Base-by-base conservation (phyloP, 92 coral and sea anemone genomes). In the Porites evermanni region DNA sequence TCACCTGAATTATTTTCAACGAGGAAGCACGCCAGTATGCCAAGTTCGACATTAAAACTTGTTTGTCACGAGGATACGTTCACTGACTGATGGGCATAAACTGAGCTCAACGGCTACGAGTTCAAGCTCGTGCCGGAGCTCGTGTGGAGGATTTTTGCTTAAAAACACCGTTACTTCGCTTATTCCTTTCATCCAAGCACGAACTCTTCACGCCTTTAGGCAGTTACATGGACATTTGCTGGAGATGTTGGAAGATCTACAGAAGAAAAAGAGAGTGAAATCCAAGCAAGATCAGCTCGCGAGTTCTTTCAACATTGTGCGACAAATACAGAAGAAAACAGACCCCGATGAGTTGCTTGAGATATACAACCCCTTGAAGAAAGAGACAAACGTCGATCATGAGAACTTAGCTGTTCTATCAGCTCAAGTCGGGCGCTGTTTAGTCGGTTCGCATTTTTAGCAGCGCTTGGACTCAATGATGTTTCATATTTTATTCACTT, bases 401-500 rank as follows among this genome's bases (percentile, higher is more conserved):
- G 64, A 83, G 16, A 23, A 61, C 17, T 17, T 51, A 20, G 38
- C 72, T 56, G 65, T 65, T 16, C 12, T 83, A 21, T 73, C 78
- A 61, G 73, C 80, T 83, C 87, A 74, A n/a, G 87, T 83, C n/a
- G n/a, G 4, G 87, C 80, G 2, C 87, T 83, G 24, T 51, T 83
- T 5, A 13, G 53, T 53, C 79, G 87, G 12, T 72, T 83, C 64
- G 72, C 87, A 1, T 24, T 24, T 61, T 24, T 73, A 17, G 63
- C 21, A 12, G 80, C n/a, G 4, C 84, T 88, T 0, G 89, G 85
- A 6, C 21, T 74, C 16, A 56, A 20, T 8, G 92, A 86, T 60
- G 32, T 56, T 26, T 82, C 89, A 12, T 81, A 78, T 61, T 84
- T 90, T 26, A 82, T 58, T 73, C 87, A 88, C 64, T 93, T 92